Evolutionary conservation across 2,113 vertebrate species (phyloP), one percentile per base, ranked within the genome.

Genomic region (Plecturocebus donacophilus): DNA sequence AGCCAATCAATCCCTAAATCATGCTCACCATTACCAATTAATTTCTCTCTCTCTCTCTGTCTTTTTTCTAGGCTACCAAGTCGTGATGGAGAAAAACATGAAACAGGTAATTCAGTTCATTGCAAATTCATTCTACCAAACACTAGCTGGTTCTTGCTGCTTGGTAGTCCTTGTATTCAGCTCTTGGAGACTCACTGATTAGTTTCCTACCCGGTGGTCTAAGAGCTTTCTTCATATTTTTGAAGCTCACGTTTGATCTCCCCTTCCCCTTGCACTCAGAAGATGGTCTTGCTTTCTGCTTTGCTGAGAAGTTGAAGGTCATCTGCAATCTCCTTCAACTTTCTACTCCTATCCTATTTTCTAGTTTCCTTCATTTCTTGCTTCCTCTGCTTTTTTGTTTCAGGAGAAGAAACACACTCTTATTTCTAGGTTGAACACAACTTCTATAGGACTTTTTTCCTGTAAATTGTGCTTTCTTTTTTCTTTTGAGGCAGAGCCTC

Each of bases 121-220:
- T 85, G 64, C 38, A 94, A 92, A 88, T 88, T 84, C 32, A 77
- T 75, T 52, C 54, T 75, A 32, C 56, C 6, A 30, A 88, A 56
- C 16, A 6, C 76, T 35, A 47, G 21, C 30, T 93, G 71, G 12
- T 47, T 96, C 42, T 79, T 64, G 75, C 47, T 75, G 38, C 76
- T 90, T 76, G 73, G 16, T 86, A 81, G 66, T 81, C 73, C 79
- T 85, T 95, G 82, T 89, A 75, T 84, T 93, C 75, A 75, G 76
- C 56, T 93, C 61, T 93, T 81, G n/a, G 56, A 76, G 73, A 85
- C 54, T 81, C 77, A 80, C 56, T 76, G 80, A 45, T 54, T 35
- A 91, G 49, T 95, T 93, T 95, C 70, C 71, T 85, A 45, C 61
- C 47, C 21, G 17, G n/a, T 86, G 88, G 54, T 97, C 84, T 88